phyloP scores from a whole-genome alignment of 2,113 vertebrate genomes.

The Zeus faber region DNA sequence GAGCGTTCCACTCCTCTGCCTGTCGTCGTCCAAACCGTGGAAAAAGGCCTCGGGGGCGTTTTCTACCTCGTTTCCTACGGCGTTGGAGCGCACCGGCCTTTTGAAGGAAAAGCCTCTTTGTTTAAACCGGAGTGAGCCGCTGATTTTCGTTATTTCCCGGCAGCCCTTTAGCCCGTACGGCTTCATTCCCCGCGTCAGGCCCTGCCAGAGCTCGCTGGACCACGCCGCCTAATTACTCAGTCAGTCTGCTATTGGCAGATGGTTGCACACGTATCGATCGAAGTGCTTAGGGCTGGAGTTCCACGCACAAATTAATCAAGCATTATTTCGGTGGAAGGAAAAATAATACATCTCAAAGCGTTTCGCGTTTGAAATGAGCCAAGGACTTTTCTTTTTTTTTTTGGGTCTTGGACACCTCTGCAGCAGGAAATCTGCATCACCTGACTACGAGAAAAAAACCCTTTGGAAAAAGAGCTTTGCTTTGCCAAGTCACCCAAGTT shows the following conservation, averaged over 20 bases:
- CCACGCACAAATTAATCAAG: slow-evolving; percentile 72
- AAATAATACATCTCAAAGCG: slow-evolving; percentile 34
- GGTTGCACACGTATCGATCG: slow-evolving; percentile 70
- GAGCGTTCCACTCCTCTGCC: too few relatives aligned
- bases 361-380: slow-evolving; percentile 7
- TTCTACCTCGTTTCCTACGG: slow-evolving; percentile 19
- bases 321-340: slow-evolving; percentile 44
- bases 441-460: too few relatives aligned
- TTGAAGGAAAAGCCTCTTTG: slow-evolving; percentile 34
- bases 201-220: slow-evolving; percentile 46
- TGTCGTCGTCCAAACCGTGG: too few relatives aligned
- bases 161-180: slow-evolving; percentile 48
- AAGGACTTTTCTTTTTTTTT: too few relatives aligned
- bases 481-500: too few relatives aligned
- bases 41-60: too few relatives aligned
- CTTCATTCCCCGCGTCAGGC: slow-evolving; percentile 63
- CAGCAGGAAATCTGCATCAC: too few relatives aligned
- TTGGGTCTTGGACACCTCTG: too few relatives aligned
- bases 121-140: slow-evolving; percentile 32
- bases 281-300: slow-evolving; percentile 54
- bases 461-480: too few relatives aligned
- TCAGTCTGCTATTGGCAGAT: slow-evolving; percentile 72
- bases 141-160: slow-evolving; percentile 44
- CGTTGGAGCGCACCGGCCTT: slow-evolving; percentile 8
- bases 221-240: slow-evolving; percentile 75